A percentile compares a stretch with the other conserved stretches of the same genome.
Conservation (phyloP, 2,113 vertebrate genomes). For the Atrichornis clamosus region DNA sequence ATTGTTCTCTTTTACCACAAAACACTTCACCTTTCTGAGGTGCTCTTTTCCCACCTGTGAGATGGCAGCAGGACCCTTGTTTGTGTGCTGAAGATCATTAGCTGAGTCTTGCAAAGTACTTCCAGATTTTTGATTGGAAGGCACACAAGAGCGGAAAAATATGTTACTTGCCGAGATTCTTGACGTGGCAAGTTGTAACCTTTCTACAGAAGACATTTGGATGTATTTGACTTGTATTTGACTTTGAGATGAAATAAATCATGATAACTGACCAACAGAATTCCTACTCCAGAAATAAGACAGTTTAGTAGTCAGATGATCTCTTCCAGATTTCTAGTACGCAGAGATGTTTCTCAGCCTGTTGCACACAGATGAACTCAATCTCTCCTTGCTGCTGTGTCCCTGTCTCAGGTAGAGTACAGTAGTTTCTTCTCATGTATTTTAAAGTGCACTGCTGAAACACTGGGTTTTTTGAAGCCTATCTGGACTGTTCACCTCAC, state of each 20-base stretch:
- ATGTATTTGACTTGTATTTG: not conserved
- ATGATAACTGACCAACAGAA: not conserved
- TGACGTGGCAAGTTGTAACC: not conserved
- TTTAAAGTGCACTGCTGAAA: not conserved
- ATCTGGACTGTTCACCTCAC: not conserved
- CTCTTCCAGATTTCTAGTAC: not conserved
- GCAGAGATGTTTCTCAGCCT: not conserved
- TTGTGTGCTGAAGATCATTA: not conserved
- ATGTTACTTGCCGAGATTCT: not conserved
- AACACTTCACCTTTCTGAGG: not conserved
- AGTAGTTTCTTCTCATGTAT: not conserved
- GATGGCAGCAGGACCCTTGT: not conserved
- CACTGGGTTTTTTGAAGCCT: not conserved
- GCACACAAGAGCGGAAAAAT: not conserved
- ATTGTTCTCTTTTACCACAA: not conserved
- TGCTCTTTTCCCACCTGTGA: not conserved
- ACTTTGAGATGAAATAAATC: not conserved
- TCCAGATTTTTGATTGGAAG: conserved; percentile 25
- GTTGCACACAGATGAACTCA: not conserved
- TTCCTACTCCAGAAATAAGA: not conserved
- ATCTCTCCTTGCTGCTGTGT: not conserved
- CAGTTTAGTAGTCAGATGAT: not conserved
- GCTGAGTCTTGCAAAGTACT: not conserved
- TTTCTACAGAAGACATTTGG: not conserved
- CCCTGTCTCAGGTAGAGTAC: not conserved